Conservation (phyloP, 2,888 invertebrate genomes). For the Drosophila mayaguana region DNA sequence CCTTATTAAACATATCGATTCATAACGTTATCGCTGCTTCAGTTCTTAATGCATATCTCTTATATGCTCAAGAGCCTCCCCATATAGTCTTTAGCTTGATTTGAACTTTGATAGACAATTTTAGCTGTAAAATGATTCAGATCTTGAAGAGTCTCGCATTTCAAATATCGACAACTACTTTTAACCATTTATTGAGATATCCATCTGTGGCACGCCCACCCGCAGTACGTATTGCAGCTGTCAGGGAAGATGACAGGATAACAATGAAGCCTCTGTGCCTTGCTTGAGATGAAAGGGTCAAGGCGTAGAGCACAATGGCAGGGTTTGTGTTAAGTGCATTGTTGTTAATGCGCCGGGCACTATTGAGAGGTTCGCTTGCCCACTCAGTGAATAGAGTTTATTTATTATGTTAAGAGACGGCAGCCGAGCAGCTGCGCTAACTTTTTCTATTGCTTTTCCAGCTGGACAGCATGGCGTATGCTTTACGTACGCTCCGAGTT, state of each 20-base stretch:
- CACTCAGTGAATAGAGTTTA: slow-evolving; percentile 7
- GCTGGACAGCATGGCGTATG: slow-evolving; percentile 27
- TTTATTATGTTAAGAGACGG: slow-evolving; percentile 15
- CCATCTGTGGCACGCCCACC: no score
- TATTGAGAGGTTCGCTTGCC: slow-evolving; percentile 38
- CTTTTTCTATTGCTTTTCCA: slow-evolving; percentile 5
- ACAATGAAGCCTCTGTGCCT: background rate
- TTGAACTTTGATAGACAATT: background rate
- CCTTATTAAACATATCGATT: no score
- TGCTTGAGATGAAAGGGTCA: slow-evolving; percentile 4
- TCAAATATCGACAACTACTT: background rate
- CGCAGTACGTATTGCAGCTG: background rate
- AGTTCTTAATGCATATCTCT: no score
- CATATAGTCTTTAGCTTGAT: no score
- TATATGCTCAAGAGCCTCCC: no score
- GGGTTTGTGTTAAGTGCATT: slow-evolving; percentile 14
- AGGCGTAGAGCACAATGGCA: background rate
- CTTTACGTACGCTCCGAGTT: slow-evolving; percentile 1
- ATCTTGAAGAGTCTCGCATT: background rate
- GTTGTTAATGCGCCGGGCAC: slow-evolving; percentile 45
- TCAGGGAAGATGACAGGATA: background rate
- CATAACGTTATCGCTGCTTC: no score
- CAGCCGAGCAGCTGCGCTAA: background rate
- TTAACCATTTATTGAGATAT: no score
- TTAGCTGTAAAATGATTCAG: no score